phyloP scores from a whole-genome alignment of 2,113 vertebrate species.

The Crotalus viridis region DNA sequence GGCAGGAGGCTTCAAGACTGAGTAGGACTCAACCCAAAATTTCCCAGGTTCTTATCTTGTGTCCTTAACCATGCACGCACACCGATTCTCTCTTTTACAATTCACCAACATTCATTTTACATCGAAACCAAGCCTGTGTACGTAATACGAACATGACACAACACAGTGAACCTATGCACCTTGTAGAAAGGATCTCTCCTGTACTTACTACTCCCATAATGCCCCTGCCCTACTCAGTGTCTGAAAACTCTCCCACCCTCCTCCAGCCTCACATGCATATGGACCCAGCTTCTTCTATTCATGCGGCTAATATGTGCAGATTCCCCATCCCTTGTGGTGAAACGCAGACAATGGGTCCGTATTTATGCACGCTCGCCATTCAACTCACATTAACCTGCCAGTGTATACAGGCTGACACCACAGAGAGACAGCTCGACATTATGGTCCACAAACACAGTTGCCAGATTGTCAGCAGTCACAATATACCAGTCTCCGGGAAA shows the following conservation, averaged over 20 bases:
- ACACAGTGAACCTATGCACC: not conserved
- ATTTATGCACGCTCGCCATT: slow-evolving; percentile 12
- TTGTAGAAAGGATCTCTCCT: not conserved
- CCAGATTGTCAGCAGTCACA: not conserved
- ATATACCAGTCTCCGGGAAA: not conserved
- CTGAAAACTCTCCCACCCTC: not conserved
- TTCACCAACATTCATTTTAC: not conserved
- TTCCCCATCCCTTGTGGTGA: not conserved
- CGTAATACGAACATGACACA: not conserved
- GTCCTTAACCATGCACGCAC: not conserved
- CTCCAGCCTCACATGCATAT: slow-evolving; percentile 5
- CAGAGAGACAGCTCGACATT: not conserved
- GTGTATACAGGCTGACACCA: not conserved
- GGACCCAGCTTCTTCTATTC: not conserved
- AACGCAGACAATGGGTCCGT: not conserved
- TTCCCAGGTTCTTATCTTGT: not conserved
- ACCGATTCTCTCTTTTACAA: not conserved
- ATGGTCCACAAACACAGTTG: not conserved
- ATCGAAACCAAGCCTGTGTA: not conserved
- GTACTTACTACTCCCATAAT: not conserved
- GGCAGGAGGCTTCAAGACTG: not conserved
- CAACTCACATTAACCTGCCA: slow-evolving; percentile 10
- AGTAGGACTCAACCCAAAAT: not conserved
- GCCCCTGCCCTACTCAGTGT: not conserved
- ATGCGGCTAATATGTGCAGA: not conserved